Base-by-base conservation (phyloP, 2,888 invertebrate species). In the Sinelater perroti region DNA sequence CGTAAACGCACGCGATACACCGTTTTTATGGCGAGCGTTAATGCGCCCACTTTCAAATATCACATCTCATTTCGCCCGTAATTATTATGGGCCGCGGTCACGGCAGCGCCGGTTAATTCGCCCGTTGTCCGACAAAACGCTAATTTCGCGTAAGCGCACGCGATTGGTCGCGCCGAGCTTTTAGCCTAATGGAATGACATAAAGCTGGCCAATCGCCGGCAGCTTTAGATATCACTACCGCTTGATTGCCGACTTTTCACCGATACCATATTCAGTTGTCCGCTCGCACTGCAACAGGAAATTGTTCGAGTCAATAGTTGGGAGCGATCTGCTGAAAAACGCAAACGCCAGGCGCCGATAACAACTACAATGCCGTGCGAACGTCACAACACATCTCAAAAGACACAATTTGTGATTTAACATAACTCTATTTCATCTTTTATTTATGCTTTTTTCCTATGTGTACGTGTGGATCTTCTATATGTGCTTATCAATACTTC, bases 141-240 rank as follows among this genome's bases (percentile, higher is more conserved):
- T 75, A 73, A 75, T 74, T 73, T 71, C 63, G 62, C 63, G 67
- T 67, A 67, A 67, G 63, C 62, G 67, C 70, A 70, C 72, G 73
- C 74, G 69, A 75, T 76, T 74, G 75, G 75, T 60, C 68, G 70
- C 65, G 62, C 64, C 61, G 26, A 65, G 72, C 75, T 74, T 74
- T 74, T 73, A 75, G 70, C 67, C 72, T 77, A 77, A 77, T 76
- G 75, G 75, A 74, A 73, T 71, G 65, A 72, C 67, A 70, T 69
- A 72, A 72, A 73, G 67, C 68, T 64, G 65, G 61, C 75, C 74
- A 75, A 75, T 75, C 75, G 69, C 67, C 66, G 67, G 71, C 69
- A 73, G 67, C 67, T 76, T 76, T 75, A 75, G 77, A 76, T 76
- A 61, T 50, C 57, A 51, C 49, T 53, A 49, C 30, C 38, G 31